A percentile compares a stretch with the other conserved stretches of the same genome.
Evolutionary conservation across 2,113 vertebrate genomes (phyloP).

Genomic region (Colossoma macropomum): DNA sequence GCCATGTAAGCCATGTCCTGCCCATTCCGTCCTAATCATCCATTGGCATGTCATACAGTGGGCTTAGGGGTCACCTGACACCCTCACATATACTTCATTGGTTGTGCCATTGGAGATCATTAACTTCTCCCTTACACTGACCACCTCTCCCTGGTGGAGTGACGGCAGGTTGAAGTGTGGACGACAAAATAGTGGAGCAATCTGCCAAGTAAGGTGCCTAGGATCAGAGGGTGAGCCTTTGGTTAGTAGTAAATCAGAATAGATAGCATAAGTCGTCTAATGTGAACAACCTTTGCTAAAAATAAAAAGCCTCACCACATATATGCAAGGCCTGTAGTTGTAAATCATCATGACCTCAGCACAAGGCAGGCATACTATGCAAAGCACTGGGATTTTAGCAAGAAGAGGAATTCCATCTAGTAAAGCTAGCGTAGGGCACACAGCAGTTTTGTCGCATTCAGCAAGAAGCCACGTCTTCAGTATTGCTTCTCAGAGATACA

Average conservation of each 20-base stretch:
- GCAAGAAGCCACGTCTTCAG: slow-evolving; percentile 53
- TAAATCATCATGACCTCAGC: slow-evolving; percentile 43
- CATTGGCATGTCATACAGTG: slow-evolving; percentile 41
- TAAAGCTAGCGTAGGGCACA: slow-evolving; percentile 69
- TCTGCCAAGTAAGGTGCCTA: slow-evolving; percentile 41
- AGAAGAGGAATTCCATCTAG: slow-evolving; percentile 42
- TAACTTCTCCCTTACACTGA: neutral
- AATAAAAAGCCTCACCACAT: slow-evolving; percentile 11
- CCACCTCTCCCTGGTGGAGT: neutral
- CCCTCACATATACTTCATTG: slow-evolving; percentile 30
- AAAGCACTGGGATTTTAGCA: slow-evolving; percentile 75
- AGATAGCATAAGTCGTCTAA: slow-evolving; percentile 24
- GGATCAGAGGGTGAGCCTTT: slow-evolving; percentile 17
- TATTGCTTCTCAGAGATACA: slow-evolving; percentile 61
- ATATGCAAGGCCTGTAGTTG: slow-evolving; percentile 35
- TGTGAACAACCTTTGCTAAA: slow-evolving; percentile 28
- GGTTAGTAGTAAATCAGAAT: slow-evolving; percentile 30
- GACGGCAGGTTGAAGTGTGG: neutral
- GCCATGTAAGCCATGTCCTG: slow-evolving; percentile 40
- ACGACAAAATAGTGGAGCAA: slow-evolving; percentile 8
- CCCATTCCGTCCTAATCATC: slow-evolving; percentile 66
- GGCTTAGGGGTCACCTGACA: slow-evolving; percentile 50
- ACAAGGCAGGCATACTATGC: slow-evolving; percentile 72
- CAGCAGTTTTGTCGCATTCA: slow-evolving; percentile 48
- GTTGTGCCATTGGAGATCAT: slow-evolving; percentile 12